Evolutionary conservation across 2,797 vertebrate genomes (phyloP), one percentile per base, ranked within the genome.

Genomic region (Sebastes variabilis): DNA sequence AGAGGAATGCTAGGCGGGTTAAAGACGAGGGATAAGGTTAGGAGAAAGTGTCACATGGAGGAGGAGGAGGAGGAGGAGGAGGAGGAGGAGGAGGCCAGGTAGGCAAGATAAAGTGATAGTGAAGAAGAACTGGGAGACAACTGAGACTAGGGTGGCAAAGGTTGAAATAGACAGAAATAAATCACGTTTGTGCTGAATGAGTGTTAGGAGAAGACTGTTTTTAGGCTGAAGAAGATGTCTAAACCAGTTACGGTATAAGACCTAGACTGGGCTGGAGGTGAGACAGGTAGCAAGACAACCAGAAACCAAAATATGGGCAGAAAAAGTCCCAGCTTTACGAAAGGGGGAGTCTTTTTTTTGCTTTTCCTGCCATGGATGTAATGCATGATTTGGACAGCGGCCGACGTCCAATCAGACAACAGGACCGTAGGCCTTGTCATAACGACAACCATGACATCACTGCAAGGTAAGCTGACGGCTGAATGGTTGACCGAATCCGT

Each of bases 391-490:
- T 66, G 88, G 90, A 90, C 82, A 49, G 78, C 27, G 2, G 80
- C 79, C 34, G 27, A 72, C 38, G 56, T 89, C 93, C 92, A 94
- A 95, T 93, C 92, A 93, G 91, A 91, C 78, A 88, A 86, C 94
- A 93, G 95, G 90, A 95, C 90, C 84, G 60, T 86, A 95, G 81
- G 84, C 89, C 88, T 49, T 91, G 90, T 91, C 93, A 93, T 84
- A 75, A 86, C 55, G 89, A 88, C 88, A 78, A 52, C 75, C 72
- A 8, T 94, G 92, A 94, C 92, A 92, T 95, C 94, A 95, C 80
- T 32, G 67, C 75, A 85, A 93, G 93, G 93, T 94, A 93, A 93
- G 92, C 73, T 68, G 93, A 93, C 91, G 70, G 25, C 25, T 46
- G 77, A 81, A 13, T 62, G 38, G 83, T 65, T 74, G 70, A 71